Base-by-base conservation (phyloP, 92 coral and sea anemone species). In the Porites divaricata region DNA sequence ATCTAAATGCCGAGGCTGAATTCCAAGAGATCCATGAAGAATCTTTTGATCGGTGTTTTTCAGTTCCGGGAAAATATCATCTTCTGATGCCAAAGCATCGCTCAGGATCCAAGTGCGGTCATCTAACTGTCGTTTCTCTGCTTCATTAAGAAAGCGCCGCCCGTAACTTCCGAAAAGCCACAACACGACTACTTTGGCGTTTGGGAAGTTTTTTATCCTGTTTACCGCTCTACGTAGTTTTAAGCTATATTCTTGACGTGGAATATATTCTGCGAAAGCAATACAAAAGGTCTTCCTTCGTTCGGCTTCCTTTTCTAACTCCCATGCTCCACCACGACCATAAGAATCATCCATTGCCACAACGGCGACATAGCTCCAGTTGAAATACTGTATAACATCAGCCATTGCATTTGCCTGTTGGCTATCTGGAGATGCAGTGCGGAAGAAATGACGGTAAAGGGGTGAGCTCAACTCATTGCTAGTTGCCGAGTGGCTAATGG, bases 321-420 rank as follows among this genome's bases (percentile, higher is more conserved):
- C 91, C 22, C 89, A 84, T 22, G 84, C 86, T 17, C 95, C 95
- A 63, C 90, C 86, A 1, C 91, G 89, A 1, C 95, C 95, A 41
- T 92, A 90, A 16, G 95, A 92, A 45, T 92, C 93, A 48, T 92
- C 95, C 45, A 90, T 87, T 9, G 95, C 95, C 6, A 92, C 89
- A 0, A 89, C 93, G 6, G 95, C 95, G 8, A 92, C 89, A 70
- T 87, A 92, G 1, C 83, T 86, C 95, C 95, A 92, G 74, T 87
- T 72, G 58, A 92, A 92, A 54, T 77, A 72, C 87, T 92, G 89
- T 23, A 92, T 89, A 53, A 92, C 79, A 19, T 92, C 91, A 9
- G 89, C 95, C 93, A 90, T 90, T 20, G 91, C 93, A 54, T 80
- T 91, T 59, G 91, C 95, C 63, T 92, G 95, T 57, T 92, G 93